These are phyloP conservation scores for Microcebus griseorufus DNA, from an alignment of 2,113 vertebrate genomes.

Conservation along the genomic window DNA sequence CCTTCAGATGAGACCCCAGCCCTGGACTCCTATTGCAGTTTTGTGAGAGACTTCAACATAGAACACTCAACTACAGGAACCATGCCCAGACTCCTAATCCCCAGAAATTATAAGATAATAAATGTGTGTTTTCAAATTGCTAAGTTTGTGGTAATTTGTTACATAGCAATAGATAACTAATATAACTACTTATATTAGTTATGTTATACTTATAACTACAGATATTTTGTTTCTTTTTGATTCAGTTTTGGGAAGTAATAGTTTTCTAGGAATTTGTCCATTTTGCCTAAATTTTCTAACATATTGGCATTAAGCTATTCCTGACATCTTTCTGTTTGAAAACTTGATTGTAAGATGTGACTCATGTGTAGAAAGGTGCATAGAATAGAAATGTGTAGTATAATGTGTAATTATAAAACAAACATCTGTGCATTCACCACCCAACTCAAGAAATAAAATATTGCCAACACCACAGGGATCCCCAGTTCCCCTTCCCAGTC, in stretches of 20 bases:
- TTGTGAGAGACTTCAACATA: neutral
- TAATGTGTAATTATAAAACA: slow-evolving; percentile 10
- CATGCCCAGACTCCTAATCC: neutral
- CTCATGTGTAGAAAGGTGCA: neutral
- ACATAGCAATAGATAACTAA: neutral
- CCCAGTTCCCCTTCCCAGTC: neutral
- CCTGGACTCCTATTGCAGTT: neutral
- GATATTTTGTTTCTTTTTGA: neutral
- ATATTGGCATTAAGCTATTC: neutral
- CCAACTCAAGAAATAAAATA: neutral
- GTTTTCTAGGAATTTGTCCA: neutral
- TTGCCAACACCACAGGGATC: neutral
- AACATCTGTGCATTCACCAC: neutral
- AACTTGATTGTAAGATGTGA: slow-evolving; percentile 9
- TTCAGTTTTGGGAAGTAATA: neutral
- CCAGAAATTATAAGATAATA: neutral
- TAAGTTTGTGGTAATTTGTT: neutral
- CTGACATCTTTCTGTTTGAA: slow-evolving; percentile 4
- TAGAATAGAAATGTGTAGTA: neutral
- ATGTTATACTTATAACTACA: too few relatives aligned
- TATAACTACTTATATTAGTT: neutral
- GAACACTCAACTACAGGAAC: neutral
- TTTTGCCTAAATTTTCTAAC: neutral
- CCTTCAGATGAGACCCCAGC: neutral
- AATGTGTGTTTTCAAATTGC: neutral